These are phyloP conservation scores for Tetragonula carbonaria DNA, from an alignment of 2,888 invertebrate species.

Conservation along the genomic window DNA sequence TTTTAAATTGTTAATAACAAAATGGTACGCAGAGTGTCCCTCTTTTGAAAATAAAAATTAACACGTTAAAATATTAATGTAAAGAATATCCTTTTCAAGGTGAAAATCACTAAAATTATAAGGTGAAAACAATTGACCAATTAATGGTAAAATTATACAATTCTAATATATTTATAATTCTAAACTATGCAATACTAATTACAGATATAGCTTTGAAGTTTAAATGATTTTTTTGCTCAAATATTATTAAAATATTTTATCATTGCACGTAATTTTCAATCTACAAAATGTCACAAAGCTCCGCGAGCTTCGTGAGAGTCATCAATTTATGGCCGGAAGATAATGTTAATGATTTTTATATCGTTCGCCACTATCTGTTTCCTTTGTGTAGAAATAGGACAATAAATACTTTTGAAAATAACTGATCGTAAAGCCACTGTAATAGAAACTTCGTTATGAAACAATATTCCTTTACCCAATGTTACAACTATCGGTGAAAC, in stretches of 20 bases:
- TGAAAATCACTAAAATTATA: too few relatives aligned
- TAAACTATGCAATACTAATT: too few relatives aligned
- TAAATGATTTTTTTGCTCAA: too few relatives aligned
- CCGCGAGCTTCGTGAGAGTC: not conserved
- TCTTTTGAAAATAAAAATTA: not conserved
- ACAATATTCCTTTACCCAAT: too few relatives aligned
- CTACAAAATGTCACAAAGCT: not conserved
- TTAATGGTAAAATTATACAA: too few relatives aligned
- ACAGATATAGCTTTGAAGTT: too few relatives aligned
- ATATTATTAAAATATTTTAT: too few relatives aligned
- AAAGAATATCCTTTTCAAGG: too few relatives aligned
- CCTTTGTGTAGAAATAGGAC: not conserved
- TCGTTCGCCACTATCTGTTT: not conserved
- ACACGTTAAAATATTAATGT: too few relatives aligned
- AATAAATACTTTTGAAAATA: not conserved
- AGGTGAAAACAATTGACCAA: too few relatives aligned
- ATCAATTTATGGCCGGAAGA: not conserved
- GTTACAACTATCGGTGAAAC: too few relatives aligned
- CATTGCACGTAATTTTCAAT: not conserved
- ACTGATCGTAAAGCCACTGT: not conserved
- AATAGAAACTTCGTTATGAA: not conserved
- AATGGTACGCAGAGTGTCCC: not conserved
- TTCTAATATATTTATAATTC: too few relatives aligned
- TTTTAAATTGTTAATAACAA: not conserved
- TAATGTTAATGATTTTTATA: constrained; percentile 6